These are phyloP conservation scores for Choristoneura fumiferana DNA, from an alignment of 1,140 invertebrate genomes.

Conservation along the genomic window DNA sequence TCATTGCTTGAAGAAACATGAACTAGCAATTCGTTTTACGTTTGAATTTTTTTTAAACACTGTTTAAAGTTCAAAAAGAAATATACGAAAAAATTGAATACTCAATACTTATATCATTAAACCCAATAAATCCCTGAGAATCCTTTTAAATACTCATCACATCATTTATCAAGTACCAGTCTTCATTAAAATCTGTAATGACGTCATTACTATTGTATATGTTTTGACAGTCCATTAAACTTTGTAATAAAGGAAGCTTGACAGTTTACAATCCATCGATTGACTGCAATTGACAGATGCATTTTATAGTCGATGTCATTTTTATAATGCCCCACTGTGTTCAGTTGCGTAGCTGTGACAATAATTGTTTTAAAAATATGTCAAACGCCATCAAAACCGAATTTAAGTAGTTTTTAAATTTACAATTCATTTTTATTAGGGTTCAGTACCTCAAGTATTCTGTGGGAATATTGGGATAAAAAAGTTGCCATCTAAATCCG, in stretches of 20 bases:
- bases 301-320: slow-evolving; percentile 66
- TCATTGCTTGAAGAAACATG: too few species aligned
- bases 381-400: too few species aligned
- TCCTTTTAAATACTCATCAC: slow-evolving; percentile 48
- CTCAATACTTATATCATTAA: background rate
- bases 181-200: slow-evolving; percentile 47
- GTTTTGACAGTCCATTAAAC: slow-evolving; percentile 73
- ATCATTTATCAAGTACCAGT: slow-evolving; percentile 52
- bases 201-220: slow-evolving; percentile 63
- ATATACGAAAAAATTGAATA: slow-evolving; percentile 17
- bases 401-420: too few species aligned
- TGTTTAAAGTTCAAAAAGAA: background rate
- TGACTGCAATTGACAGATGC: slow-evolving; percentile 53
- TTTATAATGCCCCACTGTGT: slow-evolving; percentile 49
- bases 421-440: too few species aligned
- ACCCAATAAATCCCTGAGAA: slow-evolving; percentile 43
- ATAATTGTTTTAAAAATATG: slow-evolving; percentile 25
- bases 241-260: slow-evolving; percentile 40
- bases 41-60: too few species aligned
- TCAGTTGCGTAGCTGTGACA: slow-evolving; percentile 40
- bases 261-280: slow-evolving; percentile 48
- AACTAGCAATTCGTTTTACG: too few species aligned
- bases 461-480: too few species aligned
- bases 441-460: too few species aligned
- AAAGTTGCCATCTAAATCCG: too few species aligned